phyloP scores from a whole-genome alignment of 1,140 invertebrate genomes.

The Ericerus pela region DNA sequence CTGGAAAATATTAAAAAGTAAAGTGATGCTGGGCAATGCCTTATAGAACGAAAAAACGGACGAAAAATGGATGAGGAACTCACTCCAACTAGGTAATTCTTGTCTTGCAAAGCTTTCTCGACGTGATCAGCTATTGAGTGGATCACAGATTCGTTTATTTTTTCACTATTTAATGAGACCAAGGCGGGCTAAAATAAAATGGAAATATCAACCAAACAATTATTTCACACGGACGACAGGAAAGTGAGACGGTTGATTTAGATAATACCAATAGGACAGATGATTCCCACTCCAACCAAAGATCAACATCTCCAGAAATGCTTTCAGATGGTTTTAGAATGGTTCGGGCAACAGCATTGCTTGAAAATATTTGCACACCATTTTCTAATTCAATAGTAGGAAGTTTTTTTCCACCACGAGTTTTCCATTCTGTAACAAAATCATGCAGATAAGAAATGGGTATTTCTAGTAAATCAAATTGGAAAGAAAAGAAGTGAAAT shows the following conservation, averaged over 20 bases:
- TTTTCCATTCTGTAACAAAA: slow-evolving; percentile 20
- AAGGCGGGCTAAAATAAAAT: not conserved
- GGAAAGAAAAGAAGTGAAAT: too few species aligned
- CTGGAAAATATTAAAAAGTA: slow-evolving; percentile 20
- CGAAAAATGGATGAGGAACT: not conserved
- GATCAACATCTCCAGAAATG: slow-evolving; percentile 17
- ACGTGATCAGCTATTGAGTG: slow-evolving; percentile 12
- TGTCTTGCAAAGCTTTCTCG: slow-evolving; percentile 5
- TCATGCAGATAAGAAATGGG: too few species aligned
- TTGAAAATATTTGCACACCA: slow-evolving; percentile 22
- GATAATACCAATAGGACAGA: slow-evolving; percentile 23
- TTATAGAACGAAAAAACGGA: too few species aligned
- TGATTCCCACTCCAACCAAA: slow-evolving; percentile 32
- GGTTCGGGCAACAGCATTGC: slow-evolving; percentile 20
- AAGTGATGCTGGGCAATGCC: too few species aligned
- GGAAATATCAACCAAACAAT: slow-evolving; percentile 13
- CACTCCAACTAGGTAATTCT: slow-evolving; percentile 1
- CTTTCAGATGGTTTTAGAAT: slow-evolving; percentile 18
- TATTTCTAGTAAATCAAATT: too few species aligned
- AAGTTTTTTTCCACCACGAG: slow-evolving; percentile 17
- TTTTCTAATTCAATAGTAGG: slow-evolving; percentile 21
- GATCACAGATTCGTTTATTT: slow-evolving; percentile 11
- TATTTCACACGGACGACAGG: too few species aligned
- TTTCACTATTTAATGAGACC: not conserved
- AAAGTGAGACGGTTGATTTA: not conserved